Percentiles rank a stretch among this genome's conserved stretches.
phyloP scores from a whole-genome alignment of 2,888 invertebrate genomes.

The Aplocera efformata region DNA sequence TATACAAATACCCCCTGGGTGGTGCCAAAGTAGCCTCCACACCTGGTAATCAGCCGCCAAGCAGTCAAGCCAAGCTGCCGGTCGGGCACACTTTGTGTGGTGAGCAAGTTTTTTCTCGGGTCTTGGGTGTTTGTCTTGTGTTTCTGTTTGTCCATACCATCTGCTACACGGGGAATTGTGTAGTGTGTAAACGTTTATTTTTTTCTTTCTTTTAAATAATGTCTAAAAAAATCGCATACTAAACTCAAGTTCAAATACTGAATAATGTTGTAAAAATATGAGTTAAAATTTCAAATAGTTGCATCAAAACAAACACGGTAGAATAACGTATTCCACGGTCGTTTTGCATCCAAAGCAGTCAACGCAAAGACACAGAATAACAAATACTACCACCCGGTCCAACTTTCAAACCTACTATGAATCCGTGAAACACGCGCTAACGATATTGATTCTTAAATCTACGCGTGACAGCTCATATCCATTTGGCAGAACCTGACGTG shows the following conservation, averaged over 20 bases:
- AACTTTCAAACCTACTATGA: slow-evolving; percentile 25
- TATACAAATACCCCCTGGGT: too few species aligned
- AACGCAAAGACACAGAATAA: slow-evolving; percentile 24
- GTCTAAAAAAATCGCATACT: neutral
- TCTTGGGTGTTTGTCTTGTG: too few species aligned
- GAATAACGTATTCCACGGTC: slow-evolving; percentile 60
- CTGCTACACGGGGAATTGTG: too few species aligned
- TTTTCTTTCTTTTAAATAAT: too few species aligned
- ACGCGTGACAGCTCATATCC: neutral
- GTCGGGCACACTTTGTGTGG: too few species aligned
- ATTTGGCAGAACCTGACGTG: too few species aligned
- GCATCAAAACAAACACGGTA: slow-evolving; percentile 38
- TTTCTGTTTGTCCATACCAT: too few species aligned
- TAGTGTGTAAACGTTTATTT: too few species aligned
- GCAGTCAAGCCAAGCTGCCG: too few species aligned
- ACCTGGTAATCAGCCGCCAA: too few species aligned
- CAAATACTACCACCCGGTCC: slow-evolving; percentile 18
- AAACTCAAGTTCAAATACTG: neutral
- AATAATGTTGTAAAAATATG: slow-evolving; percentile 13
- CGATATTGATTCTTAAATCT: neutral
- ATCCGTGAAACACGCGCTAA: neutral
- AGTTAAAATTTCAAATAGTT: slow-evolving; percentile 24
- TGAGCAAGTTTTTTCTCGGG: too few species aligned
- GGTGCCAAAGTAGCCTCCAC: too few species aligned
- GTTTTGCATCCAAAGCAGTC: slow-evolving; percentile 50